Evolutionary conservation across 2,797 vertebrate genomes (phyloP).

Genomic region (Coregonus ussuriensis): DNA sequence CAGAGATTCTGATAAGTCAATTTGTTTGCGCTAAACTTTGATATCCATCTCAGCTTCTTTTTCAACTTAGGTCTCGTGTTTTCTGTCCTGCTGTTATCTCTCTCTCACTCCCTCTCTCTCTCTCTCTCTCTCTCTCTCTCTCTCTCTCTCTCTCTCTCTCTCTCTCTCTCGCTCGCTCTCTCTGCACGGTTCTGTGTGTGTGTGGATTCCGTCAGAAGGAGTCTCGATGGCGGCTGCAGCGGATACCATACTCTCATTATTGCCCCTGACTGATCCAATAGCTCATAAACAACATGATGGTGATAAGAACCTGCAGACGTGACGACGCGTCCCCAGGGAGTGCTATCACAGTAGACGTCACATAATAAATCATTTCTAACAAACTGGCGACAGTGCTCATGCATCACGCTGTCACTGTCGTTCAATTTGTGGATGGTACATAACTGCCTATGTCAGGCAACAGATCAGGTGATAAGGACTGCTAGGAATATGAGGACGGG

Average conservation of each 20-base stretch:
- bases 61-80: not conserved
- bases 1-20: conserved; percentile 18
- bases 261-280: conserved; percentile 47
- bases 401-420: not conserved
- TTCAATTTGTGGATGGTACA: not conserved
- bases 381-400: conserved; percentile 10
- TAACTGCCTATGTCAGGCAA: not conserved
- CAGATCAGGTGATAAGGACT: not conserved
- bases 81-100: too few relatives aligned
- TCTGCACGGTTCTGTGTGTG: not conserved
- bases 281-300: conserved; percentile 29
- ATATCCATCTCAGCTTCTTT: conserved; percentile 28
- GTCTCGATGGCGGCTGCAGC: conserved; percentile 1
- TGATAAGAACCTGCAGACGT: conserved; percentile 50
- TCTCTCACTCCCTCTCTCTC: not conserved
- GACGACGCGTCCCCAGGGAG: conserved; percentile 31
- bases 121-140: not conserved
- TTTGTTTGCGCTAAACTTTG: conserved; percentile 20
- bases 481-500: not conserved
- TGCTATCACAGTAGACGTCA: conserved; percentile 11
- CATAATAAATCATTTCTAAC: conserved; percentile 25
- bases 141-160: not conserved
- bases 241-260: conserved; percentile 34
- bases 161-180: not conserved
- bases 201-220: conserved; percentile 14